Evolutionary conservation across 2,113 vertebrate species (phyloP), one percentile per base, ranked within the genome.

Genomic region (Corydoras sp.): DNA sequence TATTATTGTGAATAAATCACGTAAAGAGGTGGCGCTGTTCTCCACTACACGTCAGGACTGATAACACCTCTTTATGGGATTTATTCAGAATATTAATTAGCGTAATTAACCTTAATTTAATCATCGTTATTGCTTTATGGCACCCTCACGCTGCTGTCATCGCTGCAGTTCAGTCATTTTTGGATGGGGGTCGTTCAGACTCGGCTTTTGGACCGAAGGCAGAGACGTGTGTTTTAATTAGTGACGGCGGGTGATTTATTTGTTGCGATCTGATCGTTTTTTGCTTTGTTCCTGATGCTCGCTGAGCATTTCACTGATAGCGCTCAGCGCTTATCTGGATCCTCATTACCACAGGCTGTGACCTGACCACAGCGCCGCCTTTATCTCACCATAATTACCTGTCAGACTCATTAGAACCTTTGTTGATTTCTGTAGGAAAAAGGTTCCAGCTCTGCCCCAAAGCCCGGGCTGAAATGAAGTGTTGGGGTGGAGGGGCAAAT

Each of bases 371-470:
- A 8, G 30, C 68, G 55, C 10, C 15, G 24, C 8, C 12, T 0
- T 58, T 48, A 58, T 54, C 58, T 66, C 60, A 32, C 59, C 62
- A 62, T 85, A 84, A 85, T 86, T 81, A 79, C 78, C 83, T 83
- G 80, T 82, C 80, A 80, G 67, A 55, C 64, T 18, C 65, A 68
- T 81, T 75, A 78, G 78, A 68, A 69, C 12, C 11, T 68, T 55
- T 67, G 4, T 66, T 81, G 75, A 18, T 58, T 58, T 68, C 18
- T 58, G 32, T 54, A 24, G 8, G 18, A 69, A 60, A 73, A 79
- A 62, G 68, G 63, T 48, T 7, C n/a, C 12, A 10, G 53, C 58
- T 62, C 68, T 73, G 35, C 53, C 62, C 59, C 73, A 63, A 18
- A 51, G 15, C 32, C 54, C 9, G 54, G 8, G 3, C 59, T 73